Evolutionary conservation across 2,113 vertebrate genomes (phyloP).

Genomic region (human (Homo sapiens)): DNA sequence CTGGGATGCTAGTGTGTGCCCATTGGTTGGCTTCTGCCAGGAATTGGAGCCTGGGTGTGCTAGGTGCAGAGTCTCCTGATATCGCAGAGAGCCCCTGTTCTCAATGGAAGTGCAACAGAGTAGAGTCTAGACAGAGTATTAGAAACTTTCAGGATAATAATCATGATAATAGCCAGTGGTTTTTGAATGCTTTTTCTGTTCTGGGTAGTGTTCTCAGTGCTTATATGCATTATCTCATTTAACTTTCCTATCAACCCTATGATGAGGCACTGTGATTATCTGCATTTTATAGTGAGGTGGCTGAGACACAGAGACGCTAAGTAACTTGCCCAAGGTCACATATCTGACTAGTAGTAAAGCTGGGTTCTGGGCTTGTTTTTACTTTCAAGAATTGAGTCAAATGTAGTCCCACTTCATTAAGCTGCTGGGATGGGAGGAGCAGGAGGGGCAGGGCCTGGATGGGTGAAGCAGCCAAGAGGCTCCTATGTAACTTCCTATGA

Average conservation of each 20-base stretch:
- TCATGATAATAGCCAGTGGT: too few species aligned
- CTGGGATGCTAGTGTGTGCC: background rate
- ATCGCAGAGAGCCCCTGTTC: background rate
- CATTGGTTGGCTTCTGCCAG: background rate
- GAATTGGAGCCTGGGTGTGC: background rate
- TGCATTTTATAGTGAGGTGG: background rate
- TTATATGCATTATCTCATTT: background rate
- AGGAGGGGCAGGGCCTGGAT: background rate
- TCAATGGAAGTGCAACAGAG: background rate
- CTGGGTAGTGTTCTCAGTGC: background rate
- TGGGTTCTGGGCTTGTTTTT: background rate
- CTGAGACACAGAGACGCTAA: background rate
- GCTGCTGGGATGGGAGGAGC: background rate
- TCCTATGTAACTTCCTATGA: background rate
- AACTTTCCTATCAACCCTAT: background rate
- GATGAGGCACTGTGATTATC: background rate
- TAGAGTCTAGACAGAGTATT: background rate
- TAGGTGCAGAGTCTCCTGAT: background rate
- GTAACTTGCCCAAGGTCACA: background rate
- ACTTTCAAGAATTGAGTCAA: background rate
- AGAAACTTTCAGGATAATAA: background rate
- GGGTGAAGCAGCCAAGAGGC: background rate
- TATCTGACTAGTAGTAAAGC: background rate
- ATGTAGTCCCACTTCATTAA: background rate
- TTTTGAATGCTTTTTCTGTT: background rate